Base-by-base conservation (phyloP, 2,797 vertebrate species). In the Salarias fasciatus region DNA sequence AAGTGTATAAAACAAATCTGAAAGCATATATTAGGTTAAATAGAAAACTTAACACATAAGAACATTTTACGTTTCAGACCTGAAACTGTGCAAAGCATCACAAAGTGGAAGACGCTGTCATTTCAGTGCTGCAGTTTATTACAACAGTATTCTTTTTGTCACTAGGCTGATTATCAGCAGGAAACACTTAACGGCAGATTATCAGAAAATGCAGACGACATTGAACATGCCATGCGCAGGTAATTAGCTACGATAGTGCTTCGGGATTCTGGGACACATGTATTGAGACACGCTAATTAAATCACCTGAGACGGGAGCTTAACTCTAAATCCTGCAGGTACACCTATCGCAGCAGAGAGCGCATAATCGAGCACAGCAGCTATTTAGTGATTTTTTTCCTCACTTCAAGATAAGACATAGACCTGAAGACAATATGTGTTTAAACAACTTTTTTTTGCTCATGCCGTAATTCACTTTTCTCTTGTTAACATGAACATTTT, bases 251-350 rank as follows among this genome's bases (percentile, higher is more conserved):
- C 35, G 11, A 7, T 13, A 35, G 29, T 13, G 36, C 8, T 63
- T 38, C 58, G 41, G 14, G 35, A 77, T 53, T 65, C 15, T 40
- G 54, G n/a, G 48, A 53, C 29, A 43, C 24, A 53, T 24, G 12
- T 28, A 43, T 53, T 57, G 35, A 40, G 11, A 18, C 1, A 5
- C 38, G 51, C 48, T 7, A 45, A 63, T 30, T 37, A 31, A 51
- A 61, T 57, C 6, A 52, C 38, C n/a, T 70, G 28, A 72, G 24
- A 68, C 4, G 42, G 6, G 45, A 24, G 43, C 35, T 59, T 42
- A 49, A 56, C 14, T 68, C 11, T 4, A 63, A 67, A 47, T 63
- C 46, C 37, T 29, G 10, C 53, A 55, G 13, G 29, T n/a, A 47
- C 9, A 38, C 11, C 2, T 5, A 10, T 28, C 41, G 8, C 8